Conservation (phyloP, 2,113 vertebrate genomes). For the Halcyon senegalensis region DNA sequence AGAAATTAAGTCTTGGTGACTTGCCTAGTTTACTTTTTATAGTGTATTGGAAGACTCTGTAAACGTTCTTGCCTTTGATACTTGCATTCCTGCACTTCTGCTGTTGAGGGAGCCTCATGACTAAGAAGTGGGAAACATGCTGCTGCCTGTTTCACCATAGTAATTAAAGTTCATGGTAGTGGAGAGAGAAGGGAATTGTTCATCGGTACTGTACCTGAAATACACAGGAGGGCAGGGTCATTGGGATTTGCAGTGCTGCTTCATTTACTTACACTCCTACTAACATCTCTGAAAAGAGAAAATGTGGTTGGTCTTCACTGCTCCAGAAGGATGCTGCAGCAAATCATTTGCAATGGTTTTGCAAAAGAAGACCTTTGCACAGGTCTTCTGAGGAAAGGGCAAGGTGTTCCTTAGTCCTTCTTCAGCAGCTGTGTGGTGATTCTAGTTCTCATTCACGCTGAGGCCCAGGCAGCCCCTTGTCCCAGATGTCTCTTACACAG, state of each 20-base stretch:
- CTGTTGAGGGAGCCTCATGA: not conserved
- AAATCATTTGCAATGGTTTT: not conserved
- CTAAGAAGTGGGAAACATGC: fast-evolving
- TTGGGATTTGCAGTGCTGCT: not conserved
- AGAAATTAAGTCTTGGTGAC: not conserved
- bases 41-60: not conserved
- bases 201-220: not conserved
- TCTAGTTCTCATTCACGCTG: fast-evolving
- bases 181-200: not conserved
- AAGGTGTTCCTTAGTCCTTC: not conserved
- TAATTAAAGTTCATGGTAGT: not conserved
- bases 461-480: not conserved
- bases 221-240: not conserved
- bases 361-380: not conserved
- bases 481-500: not conserved
- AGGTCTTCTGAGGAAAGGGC: not conserved
- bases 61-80: not conserved
- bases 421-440: fast-evolving
- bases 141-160: not conserved
- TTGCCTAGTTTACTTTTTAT: not conserved
- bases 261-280: not conserved
- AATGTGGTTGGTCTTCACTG: not conserved
- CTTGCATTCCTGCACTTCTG: not conserved
- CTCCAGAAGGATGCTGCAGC: not conserved
- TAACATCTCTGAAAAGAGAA: not conserved